Evolutionary conservation across 2,113 vertebrate species (phyloP), one percentile per base, ranked within the genome.

Genomic region (Ranitomeya imitator): DNA sequence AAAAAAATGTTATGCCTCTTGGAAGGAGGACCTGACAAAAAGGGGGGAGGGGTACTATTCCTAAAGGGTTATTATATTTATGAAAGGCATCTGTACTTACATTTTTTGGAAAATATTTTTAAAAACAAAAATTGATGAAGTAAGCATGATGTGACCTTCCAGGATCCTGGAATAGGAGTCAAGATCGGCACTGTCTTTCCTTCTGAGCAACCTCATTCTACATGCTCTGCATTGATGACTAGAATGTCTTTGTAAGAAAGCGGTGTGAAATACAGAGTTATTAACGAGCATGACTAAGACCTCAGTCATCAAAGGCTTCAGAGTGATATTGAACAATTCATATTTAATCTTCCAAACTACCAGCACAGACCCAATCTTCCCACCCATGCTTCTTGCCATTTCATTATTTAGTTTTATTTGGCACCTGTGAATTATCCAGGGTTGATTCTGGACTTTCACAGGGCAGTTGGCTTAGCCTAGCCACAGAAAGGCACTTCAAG

Each of bases 101-200:
- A n/a, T 65, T 4, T 83, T 83, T 12, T 52, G 31, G 60, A 83
- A 67, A 63, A 65, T 51, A 18, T 26, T 82, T 82, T 45, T 82
- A 15, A 45, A 26, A 9, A 81, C 8, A 2, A 19, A 19, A 61
- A 6, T 2, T 4, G 26, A 31, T 5, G 23, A 61, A 31, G 55
- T 2, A 21, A 37, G 8, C 37, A 65, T 61, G 3, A 19, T n/a
- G 60, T 21, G 60, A 65, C n/a, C 23, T 18, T 37, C 57, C 19
- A 12, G 21, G 0, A 63, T 0, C 79, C 59, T 81, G 23, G n/a
- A 9, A 31, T 60, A 60, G 26, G 23, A 21, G 0, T 11, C 18
- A 31, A 16, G 23, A 19, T 81, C 55, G 23, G 57, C 19, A 37
- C 11, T 7, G n/a, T 60, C 15, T 31, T 23, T 18, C 65, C 59